Evolutionary conservation across 2,888 invertebrate genomes (phyloP), one percentile per base, ranked within the genome.

Genomic region (Yponomeuta cagnagella): DNA sequence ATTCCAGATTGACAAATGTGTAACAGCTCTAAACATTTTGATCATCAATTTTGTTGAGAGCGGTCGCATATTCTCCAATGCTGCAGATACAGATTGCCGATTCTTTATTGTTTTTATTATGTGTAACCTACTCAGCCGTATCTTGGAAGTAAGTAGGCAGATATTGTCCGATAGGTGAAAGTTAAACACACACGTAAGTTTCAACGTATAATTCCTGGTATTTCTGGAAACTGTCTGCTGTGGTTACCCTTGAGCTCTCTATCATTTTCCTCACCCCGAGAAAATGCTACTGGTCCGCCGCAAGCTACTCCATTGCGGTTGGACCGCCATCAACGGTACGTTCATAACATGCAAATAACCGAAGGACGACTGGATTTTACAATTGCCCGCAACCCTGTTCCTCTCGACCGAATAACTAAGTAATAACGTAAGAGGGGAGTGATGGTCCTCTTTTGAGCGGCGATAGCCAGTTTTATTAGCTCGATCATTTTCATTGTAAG

Each of bases 221-320:
- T 10, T 48, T 30, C 52, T 52, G 52, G 68, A 68, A 52, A 68
- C 48, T 52, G 31, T 30, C 15, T 8, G 31, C 33, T 68, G 68
- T 48, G 68, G 68, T 68, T 52, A 48, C 48, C 30, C 68, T 23
- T 68, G 68, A 31, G 67, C 58, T 68, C 68, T 48, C 48, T 30
- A 79, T 78, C 76, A 73, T 80, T 82, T 83, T 79, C 78, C 76
- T 80, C 80, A 76, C 80, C 80, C 76, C 77, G 77, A 77, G 76
- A 77, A 82, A 83, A 80, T 81, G 78, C 79, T 75, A 78, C 70
- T 69, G 70, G 64, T 68, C 77, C 77, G 85, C 85, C 85, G 84
- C 85, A 85, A 82, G 77, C 83, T 58, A 15, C 78, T 79, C 76
- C 78, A 74, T 80, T 86, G 85, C 79, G 85, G 85, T 84, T 80